Evolutionary conservation across 2,797 vertebrate genomes (phyloP), one percentile per base, ranked within the genome.

Genomic region (Menidia menidia): DNA sequence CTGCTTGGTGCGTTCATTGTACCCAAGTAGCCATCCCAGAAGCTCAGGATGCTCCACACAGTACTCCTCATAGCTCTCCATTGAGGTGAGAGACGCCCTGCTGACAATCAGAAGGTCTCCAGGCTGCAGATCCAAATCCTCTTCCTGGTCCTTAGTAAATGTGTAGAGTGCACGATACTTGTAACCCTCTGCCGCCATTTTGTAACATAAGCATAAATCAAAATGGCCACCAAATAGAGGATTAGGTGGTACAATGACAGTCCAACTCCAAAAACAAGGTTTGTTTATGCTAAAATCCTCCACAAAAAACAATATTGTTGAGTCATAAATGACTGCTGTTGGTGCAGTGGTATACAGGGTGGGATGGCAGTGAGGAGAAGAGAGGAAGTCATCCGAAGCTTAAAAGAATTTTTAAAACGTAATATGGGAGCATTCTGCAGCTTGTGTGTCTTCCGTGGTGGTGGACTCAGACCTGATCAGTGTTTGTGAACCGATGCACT

Each of bases 1-100:
- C 91, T 97, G 97, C 77, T 96, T 96, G 51, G 96, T 97, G 73
- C 95, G 94, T 77, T 98, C 96, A 0, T 98, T 98, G 93, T 96
- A 90, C 0, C 97, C 97, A 11, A 96, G 92, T 74, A 98, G 96
- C 97, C 97, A 98, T 68, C 96, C 97, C 2, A 98, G 93, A 4
- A 56, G 89, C 58, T 96, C 93, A 0, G 97, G 97, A 48, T 86
- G 92, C 88, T 96, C 93, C 83, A 94, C 96, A 0, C 94, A 95
- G 2, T 96, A 96, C 0, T 97, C 96, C 25, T 94, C 93, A 85
- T 95, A 94, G 68, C 63, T 87, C 78, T 96, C 96, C 68, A 94
- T 89, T 0, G 95, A 94, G 84, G 95, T 92, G 80, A 98, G 91
- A 18, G 96, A 95, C 0, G 93, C 95, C 78, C 94, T 95, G 94